phyloP scores from a whole-genome alignment of 1,140 invertebrate species.

The Formica exsecta region DNA sequence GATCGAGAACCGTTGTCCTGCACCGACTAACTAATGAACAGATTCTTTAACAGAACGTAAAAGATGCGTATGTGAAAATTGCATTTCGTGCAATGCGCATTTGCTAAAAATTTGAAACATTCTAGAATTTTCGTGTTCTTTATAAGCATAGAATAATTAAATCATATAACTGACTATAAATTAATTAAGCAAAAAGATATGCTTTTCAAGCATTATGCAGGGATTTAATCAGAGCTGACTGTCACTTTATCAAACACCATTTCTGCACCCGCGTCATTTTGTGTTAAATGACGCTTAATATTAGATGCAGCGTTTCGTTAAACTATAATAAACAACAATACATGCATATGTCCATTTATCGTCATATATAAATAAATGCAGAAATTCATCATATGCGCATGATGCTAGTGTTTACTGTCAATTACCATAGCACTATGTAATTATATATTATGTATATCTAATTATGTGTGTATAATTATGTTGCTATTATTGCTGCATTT shows the following conservation, averaged over 20 bases:
- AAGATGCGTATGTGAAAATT: neutral
- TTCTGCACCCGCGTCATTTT: neutral
- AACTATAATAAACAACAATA: constrained; percentile 45
- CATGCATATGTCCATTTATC: constrained; percentile 29
- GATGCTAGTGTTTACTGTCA: constrained; percentile 33
- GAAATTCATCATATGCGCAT: constrained; percentile 10
- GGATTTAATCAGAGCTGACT: neutral
- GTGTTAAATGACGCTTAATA: constrained; percentile 39
- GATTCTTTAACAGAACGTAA: neutral
- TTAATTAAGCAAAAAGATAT: neutral
- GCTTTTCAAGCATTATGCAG: neutral
- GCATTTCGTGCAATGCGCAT: neutral
- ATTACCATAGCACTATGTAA: constrained; percentile 31
- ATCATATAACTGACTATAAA: too few relatives aligned
- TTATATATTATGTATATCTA: constrained; percentile 1
- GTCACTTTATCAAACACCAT: neutral
- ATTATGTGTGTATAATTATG: neutral
- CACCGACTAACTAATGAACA: constrained; percentile 2
- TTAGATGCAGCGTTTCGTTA: constrained; percentile 27
- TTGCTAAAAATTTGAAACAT: neutral
- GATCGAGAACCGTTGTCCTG: constrained; percentile 12
- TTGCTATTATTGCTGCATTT: constrained; percentile 39
- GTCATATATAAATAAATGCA: constrained; percentile 29
- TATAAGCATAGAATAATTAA: neutral
- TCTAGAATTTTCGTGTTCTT: neutral